A percentile compares a stretch with the other conserved stretches of the same genome.
phyloP scores from a whole-genome alignment of 2,797 vertebrate genomes.

The Diglossa cyanea region DNA sequence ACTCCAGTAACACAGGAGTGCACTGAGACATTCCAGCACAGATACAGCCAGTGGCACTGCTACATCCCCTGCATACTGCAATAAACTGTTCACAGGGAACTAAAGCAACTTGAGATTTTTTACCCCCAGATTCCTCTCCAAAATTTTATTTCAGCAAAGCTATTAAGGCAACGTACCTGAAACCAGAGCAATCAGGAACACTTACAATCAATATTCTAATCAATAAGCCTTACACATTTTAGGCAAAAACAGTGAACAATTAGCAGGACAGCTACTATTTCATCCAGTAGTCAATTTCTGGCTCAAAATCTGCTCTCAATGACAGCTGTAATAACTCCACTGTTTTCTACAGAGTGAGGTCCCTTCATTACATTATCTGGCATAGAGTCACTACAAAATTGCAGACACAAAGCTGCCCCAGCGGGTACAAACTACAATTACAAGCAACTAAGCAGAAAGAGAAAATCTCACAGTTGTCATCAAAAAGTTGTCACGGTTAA shows the following conservation, averaged over 20 bases:
- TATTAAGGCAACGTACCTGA: background rate
- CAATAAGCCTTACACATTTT: background rate
- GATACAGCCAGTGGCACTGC: background rate
- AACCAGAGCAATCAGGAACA: background rate
- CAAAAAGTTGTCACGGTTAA: slow-evolving; percentile 22
- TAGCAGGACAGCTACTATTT: background rate
- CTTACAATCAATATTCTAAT: background rate
- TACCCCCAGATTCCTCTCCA: background rate
- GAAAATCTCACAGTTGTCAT: slow-evolving; percentile 18
- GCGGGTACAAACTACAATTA: background rate
- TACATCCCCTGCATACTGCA: rapidly evolving
- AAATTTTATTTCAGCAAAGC: background rate
- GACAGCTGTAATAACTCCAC: background rate
- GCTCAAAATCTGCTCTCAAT: background rate
- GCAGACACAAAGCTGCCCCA: slow-evolving; percentile 13
- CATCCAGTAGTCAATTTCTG: background rate
- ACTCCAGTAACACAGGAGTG: background rate
- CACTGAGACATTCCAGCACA: background rate
- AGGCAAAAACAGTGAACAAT: background rate
- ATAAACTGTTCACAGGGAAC: background rate
- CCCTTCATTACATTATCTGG: background rate
- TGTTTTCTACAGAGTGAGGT: background rate
- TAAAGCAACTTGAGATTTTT: background rate
- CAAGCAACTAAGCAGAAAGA: slow-evolving; percentile 26
- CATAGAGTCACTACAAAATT: background rate